phyloP scores from a whole-genome alignment of 2,113 vertebrate species.

The Neodon shergylaensis region DNA sequence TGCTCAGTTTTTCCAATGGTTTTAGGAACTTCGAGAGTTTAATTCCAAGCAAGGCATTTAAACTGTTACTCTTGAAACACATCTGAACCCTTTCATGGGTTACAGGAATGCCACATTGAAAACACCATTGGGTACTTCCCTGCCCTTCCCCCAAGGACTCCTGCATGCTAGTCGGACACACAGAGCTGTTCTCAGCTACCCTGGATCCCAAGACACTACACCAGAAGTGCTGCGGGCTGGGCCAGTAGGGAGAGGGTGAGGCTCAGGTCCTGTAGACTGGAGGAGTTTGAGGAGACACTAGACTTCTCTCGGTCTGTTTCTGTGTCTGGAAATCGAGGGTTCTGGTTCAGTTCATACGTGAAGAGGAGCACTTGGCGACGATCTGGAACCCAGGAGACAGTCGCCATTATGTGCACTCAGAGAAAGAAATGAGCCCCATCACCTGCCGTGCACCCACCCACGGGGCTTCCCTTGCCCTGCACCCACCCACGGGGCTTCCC shows the following conservation, averaged over 20 bases:
- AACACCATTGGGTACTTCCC: neutral
- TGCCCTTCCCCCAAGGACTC: neutral
- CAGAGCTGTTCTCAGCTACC: rapidly evolving
- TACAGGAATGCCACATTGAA: neutral
- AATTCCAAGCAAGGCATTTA: constrained; percentile 73
- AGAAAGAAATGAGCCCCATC: rapidly evolving
- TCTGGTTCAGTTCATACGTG: rapidly evolving
- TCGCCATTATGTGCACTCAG: rapidly evolving
- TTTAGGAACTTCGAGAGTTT: constrained; percentile 63
- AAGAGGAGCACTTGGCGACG: rapidly evolving
- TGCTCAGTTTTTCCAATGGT: constrained; percentile 58
- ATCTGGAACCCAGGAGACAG: rapidly evolving
- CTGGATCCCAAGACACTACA: neutral
- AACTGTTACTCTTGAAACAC: constrained; percentile 72
- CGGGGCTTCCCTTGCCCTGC: too few relatives aligned
- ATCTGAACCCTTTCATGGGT: neutral
- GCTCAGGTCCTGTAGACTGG: rapidly evolving
- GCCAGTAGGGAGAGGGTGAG: rapidly evolving
- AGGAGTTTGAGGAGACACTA: rapidly evolving
- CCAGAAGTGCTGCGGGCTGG: neutral
- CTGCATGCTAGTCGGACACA: rapidly evolving
- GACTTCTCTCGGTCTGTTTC: neutral
- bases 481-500: rapidly evolving
- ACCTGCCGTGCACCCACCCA: rapidly evolving
- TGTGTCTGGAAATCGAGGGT: neutral